Percentiles rank a stretch among this genome's conserved stretches.
phyloP scores from a whole-genome alignment of 2,113 vertebrate genomes.

The Hippocampus abdominalis region DNA sequence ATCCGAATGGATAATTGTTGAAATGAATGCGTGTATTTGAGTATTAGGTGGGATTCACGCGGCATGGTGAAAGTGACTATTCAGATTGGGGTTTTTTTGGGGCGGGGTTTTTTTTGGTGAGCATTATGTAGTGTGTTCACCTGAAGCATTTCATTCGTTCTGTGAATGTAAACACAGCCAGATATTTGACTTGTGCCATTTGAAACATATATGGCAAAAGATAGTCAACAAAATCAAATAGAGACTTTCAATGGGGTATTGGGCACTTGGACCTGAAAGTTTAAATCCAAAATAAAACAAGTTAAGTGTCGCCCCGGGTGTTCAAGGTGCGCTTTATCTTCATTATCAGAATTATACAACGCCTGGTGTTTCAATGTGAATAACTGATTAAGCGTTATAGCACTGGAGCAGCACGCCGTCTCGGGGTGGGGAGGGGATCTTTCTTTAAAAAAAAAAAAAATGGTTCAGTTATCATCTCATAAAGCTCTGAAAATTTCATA shows the following conservation, averaged over 20 bases:
- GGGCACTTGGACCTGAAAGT: background rate
- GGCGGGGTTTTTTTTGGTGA: too few species aligned
- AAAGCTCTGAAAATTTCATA: background rate
- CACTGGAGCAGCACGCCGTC: slow-evolving; percentile 38
- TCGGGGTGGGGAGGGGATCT: background rate
- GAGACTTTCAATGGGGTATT: background rate
- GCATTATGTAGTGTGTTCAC: too few species aligned
- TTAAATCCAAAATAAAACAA: slow-evolving; percentile 32
- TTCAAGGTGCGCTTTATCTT: slow-evolving; percentile 50
- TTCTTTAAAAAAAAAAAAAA: background rate
- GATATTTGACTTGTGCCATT: background rate
- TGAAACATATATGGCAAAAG: background rate
- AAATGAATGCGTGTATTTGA: too few species aligned
- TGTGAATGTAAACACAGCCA: background rate
- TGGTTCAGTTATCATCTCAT: background rate
- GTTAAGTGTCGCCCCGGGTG: slow-evolving; percentile 47
- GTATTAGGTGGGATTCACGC: too few species aligned
- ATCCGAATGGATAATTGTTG: background rate
- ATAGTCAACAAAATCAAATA: background rate
- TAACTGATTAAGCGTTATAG: slow-evolving; percentile 51
- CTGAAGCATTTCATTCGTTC: background rate
- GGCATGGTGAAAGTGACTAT: too few species aligned
- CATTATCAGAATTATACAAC: slow-evolving; percentile 59
- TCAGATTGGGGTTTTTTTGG: too few species aligned
- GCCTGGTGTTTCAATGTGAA: slow-evolving; percentile 58